Evolutionary conservation across 2,888 invertebrate genomes (phyloP), one percentile per base, ranked within the genome.

Genomic region (Agrotis puta): DNA sequence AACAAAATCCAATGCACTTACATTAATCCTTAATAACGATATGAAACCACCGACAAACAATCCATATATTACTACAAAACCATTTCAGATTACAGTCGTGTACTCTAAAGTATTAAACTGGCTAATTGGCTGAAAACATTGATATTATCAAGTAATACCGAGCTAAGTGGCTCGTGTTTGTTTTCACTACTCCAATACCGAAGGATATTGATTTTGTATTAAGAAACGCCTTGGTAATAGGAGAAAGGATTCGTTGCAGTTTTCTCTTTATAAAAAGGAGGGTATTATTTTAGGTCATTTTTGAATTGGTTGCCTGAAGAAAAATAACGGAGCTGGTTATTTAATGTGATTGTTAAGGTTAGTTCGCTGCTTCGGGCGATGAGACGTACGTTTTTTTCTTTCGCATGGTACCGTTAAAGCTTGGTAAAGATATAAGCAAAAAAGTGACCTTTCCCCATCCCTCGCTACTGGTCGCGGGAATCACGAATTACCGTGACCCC

Each of bases 31-130:
- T 9, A 2, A 24, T 53, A 58, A 71, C 45, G 24, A 63, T 3
- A 53, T 45, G 27, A 20, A 48, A 63, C 43, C 51, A 16, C 24
- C 13, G 18, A 68, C 24, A 33, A 59, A 58, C 50, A 45, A 2
- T 56, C 14, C 20, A 2, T 51, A 56, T 33, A 39, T 11, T 11
- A 39, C 39, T 22, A 39, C 24, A n/a, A 51, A 56, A 79, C 61
- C 57, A 64, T 59, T 20, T 64, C 64, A 64, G 47, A 65, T 63
- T 67, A 68, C 43, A 66, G 18, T 54, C 22, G 71, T 53, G 76
- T 81, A 87, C 88, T 89, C 85, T 87, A 84, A 84, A 84, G 86
- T 87, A 90, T 90, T 87, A 78, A 75, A 70, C 79, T 79, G 74
- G 74, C 81, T 88, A 89, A 88, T 88, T 89, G 86, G 74, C 73